Evolutionary conservation across 64 coral and sea anemone genomes (phyloP).

Genomic region (Cladopsammia gracilis): DNA sequence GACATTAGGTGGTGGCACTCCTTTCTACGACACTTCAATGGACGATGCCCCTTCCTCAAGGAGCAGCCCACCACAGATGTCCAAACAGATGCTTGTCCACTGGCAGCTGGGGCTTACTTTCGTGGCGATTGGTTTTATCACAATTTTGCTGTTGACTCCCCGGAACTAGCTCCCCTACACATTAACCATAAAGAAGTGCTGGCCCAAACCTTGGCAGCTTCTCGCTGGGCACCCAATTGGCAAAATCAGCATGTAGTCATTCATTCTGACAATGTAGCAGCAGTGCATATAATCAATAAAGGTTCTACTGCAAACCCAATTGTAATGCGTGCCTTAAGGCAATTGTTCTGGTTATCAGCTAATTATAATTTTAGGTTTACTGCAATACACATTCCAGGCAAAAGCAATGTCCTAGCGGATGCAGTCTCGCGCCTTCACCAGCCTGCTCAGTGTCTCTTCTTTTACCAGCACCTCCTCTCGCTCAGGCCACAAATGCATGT

Average conservation of each 20-base stretch:
- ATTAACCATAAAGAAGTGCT: too few species aligned
- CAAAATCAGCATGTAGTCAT: too few species aligned
- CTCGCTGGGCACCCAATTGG: too few species aligned
- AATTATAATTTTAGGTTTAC: not conserved
- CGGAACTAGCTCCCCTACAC: too few species aligned
- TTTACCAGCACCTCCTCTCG: not conserved
- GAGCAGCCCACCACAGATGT: conserved; percentile 14
- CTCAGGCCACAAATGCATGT: not conserved
- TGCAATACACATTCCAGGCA: not conserved
- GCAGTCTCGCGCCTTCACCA: not conserved
- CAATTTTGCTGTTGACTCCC: too few species aligned
- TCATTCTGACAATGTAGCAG: too few species aligned
- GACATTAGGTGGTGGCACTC: conserved; percentile 22
- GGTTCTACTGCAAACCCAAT: not conserved
- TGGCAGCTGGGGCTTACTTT: not conserved
- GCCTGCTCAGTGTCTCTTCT: not conserved
- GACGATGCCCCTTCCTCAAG: not conserved
- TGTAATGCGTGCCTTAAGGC: not conserved
- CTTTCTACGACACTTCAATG: not conserved
- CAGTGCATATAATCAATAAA: conserved; percentile 36
- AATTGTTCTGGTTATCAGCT: conserved; percentile 9
- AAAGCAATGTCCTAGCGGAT: not conserved
- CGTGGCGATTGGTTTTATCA: conserved; percentile 1
- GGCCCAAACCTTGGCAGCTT: not conserved
- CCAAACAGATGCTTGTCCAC: not conserved